A percentile compares a stretch with the other conserved stretches of the same genome.
These are phyloP conservation scores for Sterrhoptilus dennistouni DNA, from an alignment of 2,113 vertebrate genomes.

Conservation along the genomic window DNA sequence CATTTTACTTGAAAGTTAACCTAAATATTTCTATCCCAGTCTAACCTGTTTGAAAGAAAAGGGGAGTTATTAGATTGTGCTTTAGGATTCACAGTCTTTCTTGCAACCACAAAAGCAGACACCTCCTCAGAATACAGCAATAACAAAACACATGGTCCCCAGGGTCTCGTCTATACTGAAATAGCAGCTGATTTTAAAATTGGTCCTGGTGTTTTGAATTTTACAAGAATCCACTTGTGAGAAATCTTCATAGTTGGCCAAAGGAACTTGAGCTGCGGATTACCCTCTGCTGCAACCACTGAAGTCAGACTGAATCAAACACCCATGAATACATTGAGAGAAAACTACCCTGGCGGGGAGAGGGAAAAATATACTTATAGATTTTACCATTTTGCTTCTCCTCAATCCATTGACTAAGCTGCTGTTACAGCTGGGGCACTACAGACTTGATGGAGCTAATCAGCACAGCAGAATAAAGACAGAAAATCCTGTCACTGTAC, in stretches of 20 bases:
- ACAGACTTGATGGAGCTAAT: slow-evolving; percentile 4
- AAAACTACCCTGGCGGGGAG: not conserved
- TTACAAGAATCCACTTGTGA: not conserved
- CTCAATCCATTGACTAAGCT: not conserved
- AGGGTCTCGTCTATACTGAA: not conserved
- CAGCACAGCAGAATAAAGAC: not conserved
- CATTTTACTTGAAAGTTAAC: not conserved
- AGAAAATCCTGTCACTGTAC: not conserved
- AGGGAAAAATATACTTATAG: not conserved
- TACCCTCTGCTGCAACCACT: not conserved
- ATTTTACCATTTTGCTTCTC: slow-evolving; percentile 5
- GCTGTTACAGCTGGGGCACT: not conserved
- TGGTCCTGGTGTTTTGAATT: not conserved
- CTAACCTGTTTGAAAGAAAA: not conserved
- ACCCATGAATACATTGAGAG: not conserved
- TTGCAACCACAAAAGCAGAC: not conserved
- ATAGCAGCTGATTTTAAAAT: not conserved
- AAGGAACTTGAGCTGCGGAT: accelerated
- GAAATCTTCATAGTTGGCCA: not conserved
- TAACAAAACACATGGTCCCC: not conserved
- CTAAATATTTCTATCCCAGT: not conserved
- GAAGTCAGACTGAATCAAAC: not conserved
- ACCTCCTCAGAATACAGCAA: not conserved
- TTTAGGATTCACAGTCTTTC: not conserved
- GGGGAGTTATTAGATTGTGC: not conserved